Evolutionary conservation across 2,888 invertebrate genomes (phyloP), one percentile per base, ranked within the genome.

Genomic region (Aphidius colemani): DNA sequence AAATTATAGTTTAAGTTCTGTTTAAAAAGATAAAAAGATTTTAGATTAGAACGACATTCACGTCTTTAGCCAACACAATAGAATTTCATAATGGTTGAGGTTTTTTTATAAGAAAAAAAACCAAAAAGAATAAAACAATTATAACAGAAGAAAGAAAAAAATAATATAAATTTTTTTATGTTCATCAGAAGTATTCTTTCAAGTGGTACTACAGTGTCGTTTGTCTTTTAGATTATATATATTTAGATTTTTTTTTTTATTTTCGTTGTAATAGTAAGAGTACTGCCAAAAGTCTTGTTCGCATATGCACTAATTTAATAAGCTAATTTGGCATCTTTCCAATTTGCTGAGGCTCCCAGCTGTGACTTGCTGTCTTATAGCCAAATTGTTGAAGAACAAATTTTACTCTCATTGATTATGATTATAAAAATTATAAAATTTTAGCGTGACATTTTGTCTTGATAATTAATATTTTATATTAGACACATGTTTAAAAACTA

Each of bases 241-340:
- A 7, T 11, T 46, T 46, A 46, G 57, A 57, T 46, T 30, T 45
- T n/a, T 13, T 10, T 39, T 46, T 46, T 11, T 48, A 13, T 18
- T 57, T 18, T 46, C 30, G 39, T 30, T 53, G 7, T 18, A 10
- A 62, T 59, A 57, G 40, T 53, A 61, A 69, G 66, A 56, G 64
- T 66, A 67, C 60, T 71, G 70, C 71, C 70, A 71, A 71, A 71
- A 70, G 68, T 68, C 64, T 46, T 46, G 59, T 48, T 58, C 18
- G 67, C 59, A 68, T 70, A 71, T 71, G 73, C 76, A 76, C 75
- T 76, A 79, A 76, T 78, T 79, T 79, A 79, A 79, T 79, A 78
- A 78, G 76, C 77, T 78, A 76, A 74, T 79, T 79, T 79, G 79
- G 78, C 75, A 66, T 63, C 62, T 65, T 65, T 77, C 78, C 78